Evolutionary conservation across 2,797 vertebrate species (phyloP).

Genomic region (Rhabdomys pumilio): DNA sequence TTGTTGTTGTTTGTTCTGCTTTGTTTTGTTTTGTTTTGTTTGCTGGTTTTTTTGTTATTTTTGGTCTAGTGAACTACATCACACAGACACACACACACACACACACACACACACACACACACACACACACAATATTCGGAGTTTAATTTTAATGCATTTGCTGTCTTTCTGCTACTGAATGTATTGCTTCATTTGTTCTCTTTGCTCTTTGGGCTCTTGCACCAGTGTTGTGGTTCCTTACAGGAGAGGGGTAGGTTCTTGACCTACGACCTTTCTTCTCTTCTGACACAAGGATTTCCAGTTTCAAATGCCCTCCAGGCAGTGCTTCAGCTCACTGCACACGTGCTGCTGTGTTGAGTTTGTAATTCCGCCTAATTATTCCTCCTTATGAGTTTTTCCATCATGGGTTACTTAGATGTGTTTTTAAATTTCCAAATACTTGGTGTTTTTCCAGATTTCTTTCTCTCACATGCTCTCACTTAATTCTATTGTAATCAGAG

Average conservation of each 20-base stretch:
- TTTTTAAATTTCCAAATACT: constrained; percentile 29
- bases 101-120: neutral
- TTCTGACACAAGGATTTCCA: neutral
- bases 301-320: neutral
- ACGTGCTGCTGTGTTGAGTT: neutral
- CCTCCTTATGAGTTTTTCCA: neutral
- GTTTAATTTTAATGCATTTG: neutral
- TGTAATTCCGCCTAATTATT: neutral
- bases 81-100: no score
- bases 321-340: neutral
- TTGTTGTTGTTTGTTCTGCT: neutral
- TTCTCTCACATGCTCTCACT: constrained; percentile 12
- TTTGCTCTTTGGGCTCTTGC: constrained; percentile 6
- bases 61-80: neutral
- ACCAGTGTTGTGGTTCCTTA: neutral
- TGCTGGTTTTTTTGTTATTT: neutral
- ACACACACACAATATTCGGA: neutral
- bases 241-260: neutral
- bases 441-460: constrained; percentile 20
- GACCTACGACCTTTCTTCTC: neutral
- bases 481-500: constrained; percentile 28
- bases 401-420: neutral
- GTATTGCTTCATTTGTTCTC: neutral
- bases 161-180: neutral
- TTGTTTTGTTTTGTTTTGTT: neutral